These are phyloP conservation scores for Melipona quadrifasciata DNA, from an alignment of 1,140 invertebrate genomes.

Conservation along the genomic window DNA sequence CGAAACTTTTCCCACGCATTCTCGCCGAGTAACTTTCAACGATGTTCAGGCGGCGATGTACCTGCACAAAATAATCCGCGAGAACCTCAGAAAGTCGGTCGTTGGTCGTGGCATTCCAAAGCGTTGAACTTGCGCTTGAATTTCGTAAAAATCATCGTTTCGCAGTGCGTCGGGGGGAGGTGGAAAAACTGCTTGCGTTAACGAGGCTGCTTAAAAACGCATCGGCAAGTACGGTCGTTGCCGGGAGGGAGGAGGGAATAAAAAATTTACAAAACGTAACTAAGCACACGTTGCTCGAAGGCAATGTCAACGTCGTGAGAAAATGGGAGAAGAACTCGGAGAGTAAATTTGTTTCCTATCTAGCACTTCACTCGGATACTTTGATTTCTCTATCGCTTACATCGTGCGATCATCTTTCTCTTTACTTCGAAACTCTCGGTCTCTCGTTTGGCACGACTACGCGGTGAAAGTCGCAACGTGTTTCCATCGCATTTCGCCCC, in stretches of 20 bases:
- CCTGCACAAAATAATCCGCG: no score
- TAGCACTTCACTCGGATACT: not conserved
- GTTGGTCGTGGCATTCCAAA: not conserved
- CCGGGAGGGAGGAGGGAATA: not conserved
- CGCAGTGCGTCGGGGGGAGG: no score
- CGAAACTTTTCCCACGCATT: not conserved
- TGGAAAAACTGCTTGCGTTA: not conserved
- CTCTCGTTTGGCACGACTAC: no score
- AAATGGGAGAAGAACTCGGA: not conserved
- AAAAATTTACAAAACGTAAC: no score
- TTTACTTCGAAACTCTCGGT: not conserved
- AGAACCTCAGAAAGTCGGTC: not conserved
- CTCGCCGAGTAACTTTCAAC: not conserved
- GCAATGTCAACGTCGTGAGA: no score
- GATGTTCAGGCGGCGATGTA: not conserved
- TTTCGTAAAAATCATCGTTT: constrained; percentile 21
- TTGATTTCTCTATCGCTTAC: not conserved
- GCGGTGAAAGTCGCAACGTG: no score
- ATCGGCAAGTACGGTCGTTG: not conserved
- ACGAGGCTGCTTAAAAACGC: not conserved
- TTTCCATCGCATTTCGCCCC: not conserved
- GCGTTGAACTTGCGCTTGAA: not conserved
- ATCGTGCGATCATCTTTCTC: not conserved
- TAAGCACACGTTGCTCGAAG: not conserved
- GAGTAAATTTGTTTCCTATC: not conserved